Evolutionary conservation across 2,797 vertebrate species (phyloP).

Genomic region (Artibeus lituratus): DNA sequence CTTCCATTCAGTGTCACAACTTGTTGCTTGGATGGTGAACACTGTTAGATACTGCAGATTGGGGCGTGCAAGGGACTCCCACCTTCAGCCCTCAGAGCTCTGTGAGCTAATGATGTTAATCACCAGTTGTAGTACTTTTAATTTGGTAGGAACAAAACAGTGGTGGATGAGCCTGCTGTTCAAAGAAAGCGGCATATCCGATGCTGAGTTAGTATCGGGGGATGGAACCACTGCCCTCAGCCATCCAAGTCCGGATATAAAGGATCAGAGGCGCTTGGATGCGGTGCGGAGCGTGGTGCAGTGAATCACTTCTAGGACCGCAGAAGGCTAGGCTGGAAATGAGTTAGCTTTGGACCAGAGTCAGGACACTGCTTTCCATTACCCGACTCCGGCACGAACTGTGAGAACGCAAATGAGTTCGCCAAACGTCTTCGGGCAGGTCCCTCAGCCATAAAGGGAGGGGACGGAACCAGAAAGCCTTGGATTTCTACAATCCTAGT

Average conservation of each 20-base stretch:
- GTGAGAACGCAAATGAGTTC: neutral
- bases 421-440: neutral
- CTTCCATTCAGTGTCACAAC: neutral
- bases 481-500: neutral
- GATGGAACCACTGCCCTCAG: neutral
- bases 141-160: neutral
- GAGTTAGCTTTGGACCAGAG: neutral
- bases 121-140: neutral
- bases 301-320: neutral
- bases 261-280: too few relatives aligned
- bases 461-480: neutral
- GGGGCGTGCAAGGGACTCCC: neutral
- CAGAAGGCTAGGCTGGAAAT: neutral
- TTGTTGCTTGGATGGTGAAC: neutral
- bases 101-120: neutral
- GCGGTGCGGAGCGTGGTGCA: accelerated
- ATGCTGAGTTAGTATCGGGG: neutral
- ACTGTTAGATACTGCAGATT: neutral
- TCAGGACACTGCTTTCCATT: neutral
- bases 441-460: neutral
- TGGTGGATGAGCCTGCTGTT: neutral
- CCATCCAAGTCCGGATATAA: neutral
- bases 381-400: neutral
- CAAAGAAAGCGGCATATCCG: neutral
- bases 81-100: neutral